Evolutionary conservation across 2,113 vertebrate species (phyloP).

Genomic region (Pollimyrus isidori): DNA sequence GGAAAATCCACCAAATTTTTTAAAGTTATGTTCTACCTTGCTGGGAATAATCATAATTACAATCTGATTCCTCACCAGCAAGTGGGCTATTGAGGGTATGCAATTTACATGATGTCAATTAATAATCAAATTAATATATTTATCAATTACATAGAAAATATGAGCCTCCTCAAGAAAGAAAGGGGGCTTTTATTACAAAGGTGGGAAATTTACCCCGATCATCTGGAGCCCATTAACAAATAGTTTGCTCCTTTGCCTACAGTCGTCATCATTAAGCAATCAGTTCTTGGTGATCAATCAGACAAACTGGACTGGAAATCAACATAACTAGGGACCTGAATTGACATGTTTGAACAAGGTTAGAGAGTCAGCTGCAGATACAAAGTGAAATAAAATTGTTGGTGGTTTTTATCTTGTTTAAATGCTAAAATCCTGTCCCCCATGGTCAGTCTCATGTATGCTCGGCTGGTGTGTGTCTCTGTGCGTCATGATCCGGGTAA

Average conservation of each 20-base stretch:
- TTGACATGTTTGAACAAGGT: background rate
- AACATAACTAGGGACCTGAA: background rate
- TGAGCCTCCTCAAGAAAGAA: background rate
- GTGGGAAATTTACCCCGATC: background rate
- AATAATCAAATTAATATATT: background rate
- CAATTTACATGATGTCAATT: background rate
- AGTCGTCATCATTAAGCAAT: background rate
- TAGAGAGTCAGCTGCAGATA: background rate
- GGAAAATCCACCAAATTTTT: background rate
- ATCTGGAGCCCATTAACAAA: background rate
- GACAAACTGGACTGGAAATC: background rate
- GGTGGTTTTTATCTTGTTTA: background rate
- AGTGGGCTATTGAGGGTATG: background rate
- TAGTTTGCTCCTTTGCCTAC: background rate
- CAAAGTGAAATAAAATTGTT: background rate
- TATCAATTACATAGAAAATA: background rate
- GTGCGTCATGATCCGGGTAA: background rate
- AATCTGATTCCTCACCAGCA: background rate
- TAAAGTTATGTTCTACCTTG: background rate
- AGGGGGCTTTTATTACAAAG: background rate
- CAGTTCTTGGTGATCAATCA: background rate
- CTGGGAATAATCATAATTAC: conserved; percentile 4
- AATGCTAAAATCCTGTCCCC: background rate
- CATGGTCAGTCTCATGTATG: background rate
- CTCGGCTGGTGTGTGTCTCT: background rate